A percentile compares a stretch with the other conserved stretches of the same genome.
These are phyloP conservation scores for Nemotelus nigrinus DNA, from an alignment of 2,888 invertebrate genomes.

Conservation along the genomic window DNA sequence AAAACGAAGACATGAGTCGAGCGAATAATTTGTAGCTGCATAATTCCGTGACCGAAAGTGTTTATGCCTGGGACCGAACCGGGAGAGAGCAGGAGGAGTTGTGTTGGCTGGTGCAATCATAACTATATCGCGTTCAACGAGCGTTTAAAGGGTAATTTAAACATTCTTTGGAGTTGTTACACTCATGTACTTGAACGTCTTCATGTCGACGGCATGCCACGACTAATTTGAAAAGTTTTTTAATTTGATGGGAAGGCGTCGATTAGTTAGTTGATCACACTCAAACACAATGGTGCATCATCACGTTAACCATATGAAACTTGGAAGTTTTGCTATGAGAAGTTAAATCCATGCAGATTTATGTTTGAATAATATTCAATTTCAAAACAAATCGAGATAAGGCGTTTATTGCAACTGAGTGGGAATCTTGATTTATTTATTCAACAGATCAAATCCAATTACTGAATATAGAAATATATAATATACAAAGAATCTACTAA, in stretches of 20 bases:
- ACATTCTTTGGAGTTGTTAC: no score
- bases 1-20: constrained; percentile 33
- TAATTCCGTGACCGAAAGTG: constrained; percentile 41
- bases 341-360: no score
- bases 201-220: neutral
- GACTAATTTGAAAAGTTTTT: constrained; percentile 37
- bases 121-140: constrained; percentile 24
- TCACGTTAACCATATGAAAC: no score
- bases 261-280: constrained; percentile 8
- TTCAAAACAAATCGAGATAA: no score
- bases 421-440: no score
- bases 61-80: constrained; percentile 4
- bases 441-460: no score
- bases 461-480: no score
- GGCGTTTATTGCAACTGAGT: no score
- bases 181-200: no score
- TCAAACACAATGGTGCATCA: neutral
- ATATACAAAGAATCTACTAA: no score
- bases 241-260: constrained; percentile 32
- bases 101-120: constrained; percentile 1
- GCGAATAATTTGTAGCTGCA: constrained; percentile 40
- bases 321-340: no score
- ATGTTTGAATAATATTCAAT: no score
- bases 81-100: constrained; percentile 1
- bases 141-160: neutral